Base-by-base conservation (phyloP, 2,888 invertebrate species). In the Polia nebulosa region DNA sequence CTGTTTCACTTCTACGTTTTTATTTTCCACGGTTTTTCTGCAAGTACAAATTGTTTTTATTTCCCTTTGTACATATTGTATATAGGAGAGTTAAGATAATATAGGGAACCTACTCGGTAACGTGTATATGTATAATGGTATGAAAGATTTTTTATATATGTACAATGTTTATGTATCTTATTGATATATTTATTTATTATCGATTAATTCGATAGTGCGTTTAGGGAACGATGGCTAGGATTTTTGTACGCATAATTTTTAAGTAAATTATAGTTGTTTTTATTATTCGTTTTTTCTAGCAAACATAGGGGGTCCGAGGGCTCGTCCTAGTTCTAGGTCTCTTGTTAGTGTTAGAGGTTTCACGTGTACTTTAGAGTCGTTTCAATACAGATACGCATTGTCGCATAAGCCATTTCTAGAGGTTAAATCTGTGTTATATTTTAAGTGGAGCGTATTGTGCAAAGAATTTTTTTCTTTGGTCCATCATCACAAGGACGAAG, bases 21-120 rank as follows among this genome's bases (percentile, higher is more conserved):
- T 85, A 87, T 88, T 91, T 93, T 91, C 93, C 92, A 94, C 93
- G 90, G 90, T 94, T 94, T 77, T 92, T 95, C 95, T 94, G 95
- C 95, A 94, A 96, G 96, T 96, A 96, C 96, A 96, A 96, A 96
- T 95, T 95, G 94, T 95, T 95, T 95, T 94, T 95, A 94, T 95
- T 95, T 95, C 92, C 91, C 93, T 90, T 86, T 96, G 96, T 96
- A 96, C 92, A 96, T 96, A 96, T 91, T 96, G 95, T 96, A 96
- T 93, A 95, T 96, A 96, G 87, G 88, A 90, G 89, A 89, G 86
- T 91, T 91, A 90, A 89, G 89, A 88, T 91, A 86, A 88, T 84
- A 86, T 93, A 92, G 91, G 90, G 86, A 88, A 88, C 88, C 86
- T 88, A 87, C 88, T 89, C 89, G 89, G 88, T 89, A 87, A 89